Conservation (phyloP, 2,888 invertebrate species). For the Globia sparganii region DNA sequence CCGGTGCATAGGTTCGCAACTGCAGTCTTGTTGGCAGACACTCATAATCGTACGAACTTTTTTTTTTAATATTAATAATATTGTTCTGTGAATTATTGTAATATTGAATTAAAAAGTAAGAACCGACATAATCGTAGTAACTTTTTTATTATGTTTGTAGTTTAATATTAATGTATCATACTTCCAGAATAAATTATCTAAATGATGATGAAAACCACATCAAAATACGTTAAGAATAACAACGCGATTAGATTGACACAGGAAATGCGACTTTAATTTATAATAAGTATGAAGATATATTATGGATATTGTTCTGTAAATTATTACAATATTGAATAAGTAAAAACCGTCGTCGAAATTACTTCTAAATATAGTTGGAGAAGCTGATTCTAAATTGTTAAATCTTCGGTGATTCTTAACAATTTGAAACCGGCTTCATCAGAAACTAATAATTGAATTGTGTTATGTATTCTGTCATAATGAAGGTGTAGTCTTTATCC, state of each 20-base stretch:
- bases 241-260: too few species aligned
- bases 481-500: background rate
- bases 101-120: background rate
- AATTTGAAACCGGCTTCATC: background rate
- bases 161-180: too few species aligned
- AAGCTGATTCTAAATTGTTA: background rate
- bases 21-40: conserved; percentile 14
- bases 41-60: conserved; percentile 2
- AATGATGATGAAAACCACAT: too few species aligned
- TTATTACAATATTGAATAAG: background rate
- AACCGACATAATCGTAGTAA: background rate
- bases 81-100: background rate
- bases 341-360: background rate
- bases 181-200: too few species aligned
- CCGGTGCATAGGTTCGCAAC: conserved; percentile 11
- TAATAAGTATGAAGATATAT: too few species aligned
- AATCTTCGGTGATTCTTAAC: background rate
- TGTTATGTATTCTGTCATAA: background rate
- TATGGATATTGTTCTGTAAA: background rate
- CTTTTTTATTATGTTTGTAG: background rate
- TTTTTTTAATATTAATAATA: conserved; percentile 7
- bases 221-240: too few species aligned
- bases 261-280: too few species aligned
- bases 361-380: background rate
- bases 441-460: background rate